Evolutionary conservation across 2,888 invertebrate genomes (phyloP).

Genomic region (Heliconius charithonia): DNA sequence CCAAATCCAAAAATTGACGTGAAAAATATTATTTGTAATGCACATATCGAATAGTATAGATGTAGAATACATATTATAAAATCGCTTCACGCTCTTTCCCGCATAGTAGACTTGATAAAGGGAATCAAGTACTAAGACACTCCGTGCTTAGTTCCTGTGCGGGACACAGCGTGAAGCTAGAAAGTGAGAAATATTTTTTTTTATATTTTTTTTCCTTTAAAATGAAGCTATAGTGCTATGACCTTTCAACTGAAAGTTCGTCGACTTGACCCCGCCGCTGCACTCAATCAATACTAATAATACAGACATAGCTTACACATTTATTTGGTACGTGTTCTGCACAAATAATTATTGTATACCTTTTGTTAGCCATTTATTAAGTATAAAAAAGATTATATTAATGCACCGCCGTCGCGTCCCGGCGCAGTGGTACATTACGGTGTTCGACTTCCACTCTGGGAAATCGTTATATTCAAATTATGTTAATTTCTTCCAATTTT

Average conservation of each 20-base stretch:
- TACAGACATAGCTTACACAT: neutral
- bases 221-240: neutral
- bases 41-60: too few relatives aligned
- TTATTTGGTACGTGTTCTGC: neutral
- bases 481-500: too few relatives aligned
- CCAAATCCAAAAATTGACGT: too few relatives aligned
- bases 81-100: too few relatives aligned
- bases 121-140: neutral
- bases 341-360: neutral
- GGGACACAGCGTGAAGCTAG: too few relatives aligned
- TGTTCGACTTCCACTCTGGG: too few relatives aligned
- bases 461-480: too few relatives aligned
- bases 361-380: neutral
- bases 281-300: slow-evolving; percentile 17
- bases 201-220: neutral
- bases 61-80: too few relatives aligned
- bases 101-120: neutral
- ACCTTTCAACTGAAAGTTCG: slow-evolving; percentile 13
- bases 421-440: too few relatives aligned
- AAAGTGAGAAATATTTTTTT: too few relatives aligned
- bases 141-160: neutral
- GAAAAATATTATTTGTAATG: too few relatives aligned
- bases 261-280: slow-evolving; percentile 15
- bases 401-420: too few relatives aligned
- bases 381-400: neutral